Evolutionary conservation across 2,113 vertebrate genomes (phyloP), one percentile per base, ranked within the genome.

Genomic region (Saccopteryx leptura): DNA sequence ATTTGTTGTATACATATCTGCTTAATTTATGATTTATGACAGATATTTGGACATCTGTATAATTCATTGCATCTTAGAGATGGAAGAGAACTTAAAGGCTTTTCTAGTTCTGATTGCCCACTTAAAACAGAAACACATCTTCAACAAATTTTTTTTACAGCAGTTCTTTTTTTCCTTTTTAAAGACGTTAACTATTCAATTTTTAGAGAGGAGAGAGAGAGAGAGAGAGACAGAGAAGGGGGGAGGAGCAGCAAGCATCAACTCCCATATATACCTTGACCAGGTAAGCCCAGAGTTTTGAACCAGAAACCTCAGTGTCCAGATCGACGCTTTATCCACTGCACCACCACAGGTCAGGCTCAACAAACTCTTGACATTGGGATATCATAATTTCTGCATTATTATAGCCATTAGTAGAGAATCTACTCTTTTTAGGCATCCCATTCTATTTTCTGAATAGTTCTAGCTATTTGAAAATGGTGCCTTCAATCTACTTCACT

Each of bases 21-120:
- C 12, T 91, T 93, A 96, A 11, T 9, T 26, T 82, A 52, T 80
- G 63, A 56, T 93, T 94, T 87, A 52, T 93, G 52, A 68, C 24
- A n/a, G 15, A 13, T 90, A 10, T 68, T 17, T 65, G 50, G n/a
- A 68, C 12, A 65, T 63, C 18, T 39, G 2, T 88, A 18, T 86
- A 78, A 88, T 91, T 91, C 13, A 13, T 58, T 86, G 91, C 78
- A 76, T 90, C 56, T 93, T 93, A 84, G 83, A 83, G 18, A 78
- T 46, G 17, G 84, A 48, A 60, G 14, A 18, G 72, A 24, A 63
- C 68, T 72, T 85, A 60, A 92, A 65, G 15, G 54, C 5, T 91
- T 81, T 72, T 63, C 12, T 48, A 48, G 4, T 72, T 7, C 12
- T 81, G 8, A 24, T 80, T 88, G 60, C 26, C 54, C 5, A 60